Percentiles rank a stretch among this genome's conserved stretches.
Evolutionary conservation across 2,113 vertebrate genomes (phyloP).

Genomic region (Hypocryptadius cinnamomeus): DNA sequence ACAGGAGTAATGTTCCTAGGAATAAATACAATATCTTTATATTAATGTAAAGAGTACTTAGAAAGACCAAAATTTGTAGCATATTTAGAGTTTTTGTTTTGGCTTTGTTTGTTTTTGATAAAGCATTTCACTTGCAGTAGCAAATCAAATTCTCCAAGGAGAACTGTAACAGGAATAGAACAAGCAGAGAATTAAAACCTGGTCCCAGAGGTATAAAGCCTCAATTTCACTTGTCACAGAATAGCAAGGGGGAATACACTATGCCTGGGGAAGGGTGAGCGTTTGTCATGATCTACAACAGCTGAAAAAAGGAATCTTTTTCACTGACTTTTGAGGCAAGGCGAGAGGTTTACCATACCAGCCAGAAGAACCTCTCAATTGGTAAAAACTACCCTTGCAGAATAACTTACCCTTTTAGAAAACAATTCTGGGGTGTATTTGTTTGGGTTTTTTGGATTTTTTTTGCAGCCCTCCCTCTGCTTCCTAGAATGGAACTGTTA

Average conservation of each 20-base stretch:
- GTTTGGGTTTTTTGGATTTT: not conserved
- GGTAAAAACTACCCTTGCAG: not conserved
- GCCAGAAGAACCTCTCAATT: not conserved
- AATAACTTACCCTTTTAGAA: not conserved
- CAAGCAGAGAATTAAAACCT: constrained; percentile 14
- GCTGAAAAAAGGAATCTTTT: not conserved
- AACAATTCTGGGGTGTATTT: not conserved
- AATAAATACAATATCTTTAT: not conserved
- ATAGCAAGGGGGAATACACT: not conserved
- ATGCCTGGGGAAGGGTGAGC: not conserved
- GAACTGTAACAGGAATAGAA: not conserved
- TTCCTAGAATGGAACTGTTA: not conserved
- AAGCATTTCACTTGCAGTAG: constrained; percentile 1
- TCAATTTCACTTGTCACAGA: not conserved
- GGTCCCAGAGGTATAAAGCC: not conserved
- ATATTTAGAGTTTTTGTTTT: not conserved
- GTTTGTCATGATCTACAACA: not conserved
- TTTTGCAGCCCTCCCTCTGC: not conserved
- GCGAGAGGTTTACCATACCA: not conserved
- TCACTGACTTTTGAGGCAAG: not conserved
- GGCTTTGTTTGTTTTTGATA: not conserved
- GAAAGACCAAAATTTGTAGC: not conserved
- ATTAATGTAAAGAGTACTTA: not conserved
- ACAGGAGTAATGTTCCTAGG: not conserved
- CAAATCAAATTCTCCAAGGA: constrained; percentile 13